Base-by-base conservation (phyloP, 2,113 vertebrate genomes). In the Podocnemis expansa region DNA sequence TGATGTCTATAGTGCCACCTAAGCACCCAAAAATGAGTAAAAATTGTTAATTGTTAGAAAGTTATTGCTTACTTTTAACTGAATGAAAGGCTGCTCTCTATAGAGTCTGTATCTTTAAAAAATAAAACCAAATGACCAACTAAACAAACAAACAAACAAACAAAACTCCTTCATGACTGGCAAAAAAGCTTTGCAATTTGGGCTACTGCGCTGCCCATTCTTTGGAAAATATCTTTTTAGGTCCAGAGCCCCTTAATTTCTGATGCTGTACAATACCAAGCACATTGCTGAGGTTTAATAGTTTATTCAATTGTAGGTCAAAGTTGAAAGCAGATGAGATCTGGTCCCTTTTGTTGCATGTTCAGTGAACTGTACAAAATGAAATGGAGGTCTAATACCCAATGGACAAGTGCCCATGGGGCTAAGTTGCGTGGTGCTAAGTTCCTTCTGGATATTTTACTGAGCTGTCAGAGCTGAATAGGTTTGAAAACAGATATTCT, bases 1-100 rank as follows among this genome's bases (percentile, higher is more conserved):
- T 97, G 49, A 97, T 97, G 92, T 97, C 95, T 88, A 97, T 7
- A 10, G 93, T 94, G 55, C 94, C 93, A 63, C 94, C 78, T 93
- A 86, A 5, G 49, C 8, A 54, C 17, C 89, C 16, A 67, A 24
- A 29, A 85, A 86, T 43, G 3, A 82, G 11, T 25, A 43, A 12
- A 85, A 43, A 87, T 29, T 11, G 31, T 38, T 51, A 21, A 19
- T 91, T 87, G 67, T 45, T 85, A 54, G 82, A 41, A 90, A 29
- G 19, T 51, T 29, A 47, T 27, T 76, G 7, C 78, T 94, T 86
- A 31, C 60, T 80, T 94, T 86, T 31, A 73, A 60, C 2, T 4
- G 78, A 86, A 73, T 47, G 51, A 45, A 52, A 45, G 31, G 38
- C 76, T 41, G 55, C 17, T 7, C 89, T 89, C 73, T 80, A 55